Evolutionary conservation across 92 coral and sea anemone species (phyloP).

Genomic region (Palythoa caribaeorum): DNA sequence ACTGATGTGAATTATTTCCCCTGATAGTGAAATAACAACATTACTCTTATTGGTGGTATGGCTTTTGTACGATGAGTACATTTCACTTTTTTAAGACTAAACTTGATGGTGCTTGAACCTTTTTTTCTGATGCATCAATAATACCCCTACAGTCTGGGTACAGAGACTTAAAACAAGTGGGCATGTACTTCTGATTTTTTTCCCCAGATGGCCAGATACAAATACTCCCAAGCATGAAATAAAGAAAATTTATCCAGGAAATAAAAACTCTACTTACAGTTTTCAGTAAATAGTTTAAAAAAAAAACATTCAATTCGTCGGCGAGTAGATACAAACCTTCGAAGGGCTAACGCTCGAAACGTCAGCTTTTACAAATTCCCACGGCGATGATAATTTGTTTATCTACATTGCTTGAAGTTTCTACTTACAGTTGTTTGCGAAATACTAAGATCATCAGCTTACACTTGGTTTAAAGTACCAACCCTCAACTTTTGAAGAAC

Average conservation of each 20-base stretch:
- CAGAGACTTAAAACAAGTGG: conserved; percentile 36
- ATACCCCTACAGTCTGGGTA: conserved; percentile 63
- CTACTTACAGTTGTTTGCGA: conserved; percentile 51
- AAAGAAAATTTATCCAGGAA: conserved; percentile 64
- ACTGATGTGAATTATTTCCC: conserved; percentile 65
- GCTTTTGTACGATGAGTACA: conserved; percentile 53
- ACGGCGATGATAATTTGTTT: no score
- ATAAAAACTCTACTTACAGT: conserved; percentile 56
- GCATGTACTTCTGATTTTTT: conserved; percentile 60
- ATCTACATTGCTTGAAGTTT: no score
- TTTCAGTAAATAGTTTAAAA: no score
- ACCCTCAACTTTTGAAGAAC: conserved; percentile 46
- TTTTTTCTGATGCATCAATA: conserved; percentile 75
- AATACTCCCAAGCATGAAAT: conserved; percentile 55
- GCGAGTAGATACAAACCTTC: no score
- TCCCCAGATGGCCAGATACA: conserved; percentile 65
- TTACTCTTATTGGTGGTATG: conserved; percentile 69
- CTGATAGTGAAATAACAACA: conserved; percentile 67
- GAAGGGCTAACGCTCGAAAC: no score
- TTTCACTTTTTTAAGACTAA: conserved; percentile 53
- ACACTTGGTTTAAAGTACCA: conserved; percentile 57
- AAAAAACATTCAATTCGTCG: no score
- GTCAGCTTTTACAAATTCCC: no score
- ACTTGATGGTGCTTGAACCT: conserved; percentile 65
- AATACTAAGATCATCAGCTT: conserved; percentile 45